Evolutionary conservation across 2,888 invertebrate species (phyloP), one percentile per base, ranked within the genome.

Genomic region (Malthinus seriepunctatus): DNA sequence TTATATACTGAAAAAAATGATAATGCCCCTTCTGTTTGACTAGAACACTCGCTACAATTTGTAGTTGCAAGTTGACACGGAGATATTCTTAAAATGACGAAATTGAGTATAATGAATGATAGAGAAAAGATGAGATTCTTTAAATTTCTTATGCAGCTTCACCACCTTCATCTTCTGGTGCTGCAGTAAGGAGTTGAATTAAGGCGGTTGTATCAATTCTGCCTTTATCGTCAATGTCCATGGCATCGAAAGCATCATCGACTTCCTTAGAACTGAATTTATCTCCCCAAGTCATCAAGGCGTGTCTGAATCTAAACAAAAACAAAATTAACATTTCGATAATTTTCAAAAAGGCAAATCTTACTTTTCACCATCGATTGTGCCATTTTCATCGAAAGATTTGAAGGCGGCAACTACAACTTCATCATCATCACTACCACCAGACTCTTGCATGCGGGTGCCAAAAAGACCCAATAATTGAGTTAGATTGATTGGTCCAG

Each of bases 401-500:
- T 88, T 90, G 88, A 95, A 95, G 79, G 95, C 95, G 79, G 88
- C 89, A 80, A 91, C 88, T 80, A 95, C 93, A 74, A 93, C 92
- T 69, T 85, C 93, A 77, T 96, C 95, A 71, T 95, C 94, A 80
- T 95, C 95, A 72, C 88, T 84, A 77, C 89, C 89, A 77, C 90
- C 89, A 70, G 92, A 91, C 73, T 92, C 91, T 76, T 93, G 90
- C 91, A 95, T 94, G 78, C 95, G 90, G 82, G 86, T 88, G 77
- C 93, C 95, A 84, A 95, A 95, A 74, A 95, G 86, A 76, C 90
- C 91, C 77, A 95, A 85, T 79, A 95, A 85, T 83, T 95, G 95
- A 73, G 95, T 95, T 87, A 95, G 95, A 86, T 95, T 95, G 83
- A 95, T 90, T 95, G 95, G 76, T 92, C 95, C 51, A 71, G 91